phyloP scores from a whole-genome alignment of 2,888 invertebrate species.

The Pammene aurita region DNA sequence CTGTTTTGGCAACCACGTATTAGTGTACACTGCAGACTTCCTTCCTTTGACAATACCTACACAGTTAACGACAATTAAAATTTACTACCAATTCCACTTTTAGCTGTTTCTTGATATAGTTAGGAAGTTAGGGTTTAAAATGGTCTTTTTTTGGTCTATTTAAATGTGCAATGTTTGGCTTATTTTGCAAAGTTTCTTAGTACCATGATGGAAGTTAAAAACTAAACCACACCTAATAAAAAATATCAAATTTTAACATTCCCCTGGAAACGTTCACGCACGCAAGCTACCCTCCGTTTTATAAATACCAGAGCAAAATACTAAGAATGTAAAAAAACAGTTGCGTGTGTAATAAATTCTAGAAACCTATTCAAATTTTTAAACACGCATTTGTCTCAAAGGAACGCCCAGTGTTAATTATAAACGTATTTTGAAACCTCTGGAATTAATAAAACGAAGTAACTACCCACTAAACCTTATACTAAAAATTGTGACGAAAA shows the following conservation, averaged over 20 bases:
- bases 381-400: not conserved
- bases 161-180: too few species aligned
- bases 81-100: not conserved
- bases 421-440: too few species aligned
- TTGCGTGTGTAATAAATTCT: not conserved
- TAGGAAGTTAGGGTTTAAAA: too few species aligned
- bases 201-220: too few species aligned
- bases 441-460: conserved; percentile 1
- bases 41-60: not conserved
- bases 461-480: conserved; percentile 37
- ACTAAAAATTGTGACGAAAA: conserved; percentile 51
- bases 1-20: conserved; percentile 10
- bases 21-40: not conserved
- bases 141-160: too few species aligned
- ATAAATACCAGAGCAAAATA: conserved; percentile 15
- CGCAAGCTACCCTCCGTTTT: conserved; percentile 23
- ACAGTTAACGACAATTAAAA: not conserved
- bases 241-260: conserved; percentile 26
- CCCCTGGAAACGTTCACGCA: conserved; percentile 30
- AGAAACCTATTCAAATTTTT: not conserved
- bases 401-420: too few species aligned
- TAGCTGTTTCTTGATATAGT: too few species aligned
- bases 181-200: too few species aligned
- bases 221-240: not conserved
- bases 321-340: not conserved